Evolutionary conservation across 2,888 invertebrate genomes (phyloP), one percentile per base, ranked within the genome.

Genomic region (Brassicogethes aeneus): DNA sequence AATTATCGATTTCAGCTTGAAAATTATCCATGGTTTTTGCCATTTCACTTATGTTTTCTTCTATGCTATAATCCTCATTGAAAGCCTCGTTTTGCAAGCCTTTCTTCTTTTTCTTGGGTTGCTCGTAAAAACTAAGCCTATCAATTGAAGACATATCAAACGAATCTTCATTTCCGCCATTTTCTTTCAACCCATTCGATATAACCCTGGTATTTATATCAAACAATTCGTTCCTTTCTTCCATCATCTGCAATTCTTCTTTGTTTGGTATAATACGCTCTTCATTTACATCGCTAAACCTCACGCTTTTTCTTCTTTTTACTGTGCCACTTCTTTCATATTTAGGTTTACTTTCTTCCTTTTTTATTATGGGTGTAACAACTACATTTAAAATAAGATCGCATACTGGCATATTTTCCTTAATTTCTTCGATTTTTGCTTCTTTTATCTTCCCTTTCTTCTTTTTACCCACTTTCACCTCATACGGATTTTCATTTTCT

Each of bases 1-100:
- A 61, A 42, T 69, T 69, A 49, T 69, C 69, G 10, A 68, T 57
- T 46, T 68, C 62, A 0, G 65, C 64, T 48, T 69, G 63, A 42
- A 49, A 65, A 8, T 42, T 50, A 30, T 68, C 66, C 2, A 68
- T 48, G 2, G 53, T 57, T 33, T 59, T 54, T 1, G 60, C 50
- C 3, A 66, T 57, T 1, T 47, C 39, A 34, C 54, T 45, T 3
- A 61, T 45, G 29, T 57, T 58, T 47, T 64, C 62, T 32, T 65
- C 58, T 2, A 64, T 37, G n/a, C 17, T 44, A 13, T 40, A 41
- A 12, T 48, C 41, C 23, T 43, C 43, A 41, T 61, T 54, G 36
- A 62, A 62, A 15, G 49, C 57, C 3, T 36, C 31, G 33, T 62
- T 62, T 35, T 56, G 58, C 1, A 57, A 29, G 2, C 59, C 60